Evolutionary conservation across 2,888 invertebrate genomes (phyloP).

Genomic region (Eupithecia subfuscata): DNA sequence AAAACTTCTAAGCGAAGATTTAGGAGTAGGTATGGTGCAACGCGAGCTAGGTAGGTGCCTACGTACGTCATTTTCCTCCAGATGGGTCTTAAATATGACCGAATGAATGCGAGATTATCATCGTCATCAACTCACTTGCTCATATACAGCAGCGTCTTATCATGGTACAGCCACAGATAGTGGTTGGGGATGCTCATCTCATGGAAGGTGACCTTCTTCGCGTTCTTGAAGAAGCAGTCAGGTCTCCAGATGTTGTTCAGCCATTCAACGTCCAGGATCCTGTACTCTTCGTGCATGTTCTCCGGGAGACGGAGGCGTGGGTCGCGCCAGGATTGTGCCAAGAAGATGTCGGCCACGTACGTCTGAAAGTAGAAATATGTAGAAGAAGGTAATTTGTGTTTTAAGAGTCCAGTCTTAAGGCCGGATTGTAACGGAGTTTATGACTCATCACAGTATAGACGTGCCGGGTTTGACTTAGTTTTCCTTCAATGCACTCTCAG

Average conservation of each 20-base stretch:
- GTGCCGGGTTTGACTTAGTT: too few relatives aligned
- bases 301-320: constrained; percentile 94
- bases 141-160: constrained; percentile 96
- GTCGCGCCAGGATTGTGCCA: constrained; percentile 97
- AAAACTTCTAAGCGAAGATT: too few relatives aligned
- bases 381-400: not conserved
- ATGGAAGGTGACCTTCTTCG: constrained; percentile 96
- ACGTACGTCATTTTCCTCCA: too few relatives aligned
- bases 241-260: constrained; percentile 95
- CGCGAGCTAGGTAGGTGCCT: too few relatives aligned
- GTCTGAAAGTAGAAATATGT: constrained; percentile 84
- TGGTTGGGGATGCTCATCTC: constrained; percentile 98
- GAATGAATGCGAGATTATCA: too few relatives aligned
- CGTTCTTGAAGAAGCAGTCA: constrained; percentile 97
- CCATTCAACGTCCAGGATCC: constrained; percentile 95
- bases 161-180: constrained; percentile 95
- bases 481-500: too few relatives aligned
- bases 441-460: too few relatives aligned
- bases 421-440: too few relatives aligned
- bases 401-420: not conserved
- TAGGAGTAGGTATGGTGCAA: too few relatives aligned
- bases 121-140: constrained; percentile 88
- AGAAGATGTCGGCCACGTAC: constrained; percentile 95
- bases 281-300: constrained; percentile 96
- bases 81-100: too few relatives aligned